phyloP scores from a whole-genome alignment of 2,113 vertebrate genomes.

The Genyomyrus donnyi region DNA sequence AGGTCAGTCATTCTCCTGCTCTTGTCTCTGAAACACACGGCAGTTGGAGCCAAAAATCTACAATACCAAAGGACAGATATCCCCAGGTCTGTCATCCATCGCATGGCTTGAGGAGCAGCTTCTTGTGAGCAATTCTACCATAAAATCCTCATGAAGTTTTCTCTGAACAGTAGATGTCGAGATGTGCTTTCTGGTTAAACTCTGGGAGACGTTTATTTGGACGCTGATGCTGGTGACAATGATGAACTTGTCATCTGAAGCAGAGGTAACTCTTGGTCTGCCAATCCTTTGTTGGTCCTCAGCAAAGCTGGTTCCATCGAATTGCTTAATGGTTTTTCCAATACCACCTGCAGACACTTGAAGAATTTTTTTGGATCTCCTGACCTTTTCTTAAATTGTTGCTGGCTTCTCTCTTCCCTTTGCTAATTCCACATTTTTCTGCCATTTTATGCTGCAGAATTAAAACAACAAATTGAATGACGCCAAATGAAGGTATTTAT shows the following conservation, averaged over 20 bases:
- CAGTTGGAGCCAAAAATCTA: neutral
- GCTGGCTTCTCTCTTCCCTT: neutral
- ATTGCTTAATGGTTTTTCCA: neutral
- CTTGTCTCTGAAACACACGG: neutral
- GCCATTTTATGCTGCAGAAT: neutral
- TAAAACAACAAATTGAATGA: neutral
- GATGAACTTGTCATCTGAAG: neutral
- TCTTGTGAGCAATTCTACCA: neutral
- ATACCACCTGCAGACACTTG: neutral
- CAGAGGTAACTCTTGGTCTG: neutral
- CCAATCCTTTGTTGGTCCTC: neutral
- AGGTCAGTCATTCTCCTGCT: neutral
- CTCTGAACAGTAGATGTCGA: neutral
- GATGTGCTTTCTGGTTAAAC: neutral
- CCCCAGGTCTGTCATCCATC: neutral
- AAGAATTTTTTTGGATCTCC: neutral
- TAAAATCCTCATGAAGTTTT: neutral
- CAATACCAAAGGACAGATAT: neutral
- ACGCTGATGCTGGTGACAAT: neutral
- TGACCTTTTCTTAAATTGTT: neutral
- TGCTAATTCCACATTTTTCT: neutral
- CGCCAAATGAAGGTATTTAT: neutral
- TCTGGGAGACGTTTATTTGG: neutral
- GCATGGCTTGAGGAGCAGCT: neutral
- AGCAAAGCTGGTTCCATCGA: neutral